These are phyloP conservation scores for Megalurothrips usitatus DNA, from an alignment of 2,888 invertebrate species.

Conservation along the genomic window DNA sequence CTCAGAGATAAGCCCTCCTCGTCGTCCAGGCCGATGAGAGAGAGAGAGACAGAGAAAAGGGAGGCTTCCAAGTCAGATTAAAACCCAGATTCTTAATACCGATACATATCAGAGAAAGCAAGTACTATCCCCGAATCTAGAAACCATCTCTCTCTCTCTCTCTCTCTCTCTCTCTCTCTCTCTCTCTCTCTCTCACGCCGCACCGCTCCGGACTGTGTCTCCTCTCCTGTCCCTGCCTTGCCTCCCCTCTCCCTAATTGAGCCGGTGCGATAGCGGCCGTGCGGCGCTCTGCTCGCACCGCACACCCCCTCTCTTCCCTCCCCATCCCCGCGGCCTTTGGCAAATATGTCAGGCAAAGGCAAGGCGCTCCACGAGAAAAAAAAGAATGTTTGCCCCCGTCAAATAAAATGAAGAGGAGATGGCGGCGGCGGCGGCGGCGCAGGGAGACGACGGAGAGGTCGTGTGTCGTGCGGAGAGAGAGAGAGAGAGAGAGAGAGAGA, in stretches of 20 bases:
- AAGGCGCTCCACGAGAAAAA: not conserved
- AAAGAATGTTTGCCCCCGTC: not conserved
- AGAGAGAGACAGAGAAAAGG: not conserved
- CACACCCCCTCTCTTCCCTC: not conserved
- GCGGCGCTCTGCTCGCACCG: too few species aligned
- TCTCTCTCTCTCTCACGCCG: not conserved
- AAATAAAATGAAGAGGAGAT: not conserved
- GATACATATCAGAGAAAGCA: constrained; percentile 24
- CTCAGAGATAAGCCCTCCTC: not conserved
- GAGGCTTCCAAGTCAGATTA: not conserved
- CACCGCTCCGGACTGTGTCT: not conserved
- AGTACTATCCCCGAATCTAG: constrained; percentile 7
- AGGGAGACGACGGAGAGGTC: too few species aligned
- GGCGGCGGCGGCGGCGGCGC: not conserved
- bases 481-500: not conserved
- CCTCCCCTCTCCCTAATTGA: not conserved
- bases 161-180: not conserved
- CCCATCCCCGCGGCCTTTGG: not conserved
- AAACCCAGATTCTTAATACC: constrained; percentile 1
- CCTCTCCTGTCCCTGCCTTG: not conserved
- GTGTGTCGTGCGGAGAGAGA: not conserved
- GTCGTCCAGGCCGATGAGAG: not conserved
- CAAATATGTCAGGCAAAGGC: not conserved
- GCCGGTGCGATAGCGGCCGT: not conserved
- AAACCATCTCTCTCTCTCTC: not conserved